Evolutionary conservation across 2,888 invertebrate genomes (phyloP).

Genomic region (Pseudococcus longispinus): DNA sequence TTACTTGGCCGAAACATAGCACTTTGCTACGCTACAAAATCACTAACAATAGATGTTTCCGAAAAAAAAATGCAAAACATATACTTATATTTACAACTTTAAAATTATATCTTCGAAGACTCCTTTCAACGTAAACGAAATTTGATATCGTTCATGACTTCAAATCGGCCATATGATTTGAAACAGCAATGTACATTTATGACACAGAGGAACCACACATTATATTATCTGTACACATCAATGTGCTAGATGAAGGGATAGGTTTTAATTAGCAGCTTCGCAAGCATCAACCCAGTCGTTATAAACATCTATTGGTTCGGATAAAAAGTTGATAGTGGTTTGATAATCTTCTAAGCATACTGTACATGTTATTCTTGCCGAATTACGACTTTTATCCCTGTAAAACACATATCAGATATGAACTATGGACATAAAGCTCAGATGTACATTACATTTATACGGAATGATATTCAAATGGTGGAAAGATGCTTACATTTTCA

Average conservation of each 20-base stretch:
- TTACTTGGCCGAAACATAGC: background rate
- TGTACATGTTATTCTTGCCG: slow-evolving; percentile 91
- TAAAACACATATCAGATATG: slow-evolving; percentile 59
- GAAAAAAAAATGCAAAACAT: background rate
- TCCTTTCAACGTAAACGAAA: background rate
- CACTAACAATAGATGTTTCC: background rate
- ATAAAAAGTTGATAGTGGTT: slow-evolving; percentile 92
- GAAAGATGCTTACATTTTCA: slow-evolving; percentile 84
- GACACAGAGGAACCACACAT: background rate
- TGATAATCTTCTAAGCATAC: slow-evolving; percentile 98
- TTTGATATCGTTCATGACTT: background rate
- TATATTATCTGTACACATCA: background rate
- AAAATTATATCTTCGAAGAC: background rate
- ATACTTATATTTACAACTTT: background rate
- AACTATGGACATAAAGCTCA: background rate
- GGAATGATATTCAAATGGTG: background rate
- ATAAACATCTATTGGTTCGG: slow-evolving; percentile 98
- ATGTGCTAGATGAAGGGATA: background rate
- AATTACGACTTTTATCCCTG: slow-evolving; percentile 94
- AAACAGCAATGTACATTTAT: background rate
- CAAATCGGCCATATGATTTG: background rate
- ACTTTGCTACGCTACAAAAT: background rate
- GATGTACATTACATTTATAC: background rate
- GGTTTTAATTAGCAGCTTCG: slow-evolving; percentile 83
- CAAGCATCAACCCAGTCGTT: slow-evolving; percentile 99